Percentiles rank a stretch among this genome's conserved stretches.
phyloP scores from a whole-genome alignment of 2,797 vertebrate genomes.

The Lerista edwardsae region DNA sequence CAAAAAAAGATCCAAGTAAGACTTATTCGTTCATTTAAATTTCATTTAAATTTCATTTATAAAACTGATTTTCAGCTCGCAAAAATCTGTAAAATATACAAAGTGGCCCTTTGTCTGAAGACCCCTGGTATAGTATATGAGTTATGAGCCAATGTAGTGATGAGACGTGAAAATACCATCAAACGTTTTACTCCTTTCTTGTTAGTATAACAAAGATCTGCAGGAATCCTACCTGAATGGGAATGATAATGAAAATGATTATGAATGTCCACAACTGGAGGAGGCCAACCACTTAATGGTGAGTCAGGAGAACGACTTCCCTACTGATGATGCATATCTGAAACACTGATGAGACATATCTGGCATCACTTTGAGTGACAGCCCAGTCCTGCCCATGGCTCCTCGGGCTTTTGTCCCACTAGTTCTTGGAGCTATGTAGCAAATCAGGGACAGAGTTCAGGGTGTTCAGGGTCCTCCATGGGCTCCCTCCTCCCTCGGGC shows the following conservation, averaged over 20 bases:
- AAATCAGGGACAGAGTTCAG: no score
- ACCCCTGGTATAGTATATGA: no score
- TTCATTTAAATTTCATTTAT: no score
- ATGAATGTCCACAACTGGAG: neutral
- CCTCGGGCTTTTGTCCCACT: neutral
- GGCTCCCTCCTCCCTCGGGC: no score
- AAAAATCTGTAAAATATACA: no score
- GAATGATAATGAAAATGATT: neutral
- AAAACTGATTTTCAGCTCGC: no score
- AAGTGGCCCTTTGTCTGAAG: no score
- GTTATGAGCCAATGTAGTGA: neutral
- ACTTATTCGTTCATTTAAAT: no score
- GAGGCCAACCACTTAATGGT: slow-evolving; percentile 3
- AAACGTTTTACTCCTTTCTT: neutral
- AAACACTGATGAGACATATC: neutral
- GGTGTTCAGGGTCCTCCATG: no score
- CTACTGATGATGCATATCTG: neutral
- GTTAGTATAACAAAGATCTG: neutral
- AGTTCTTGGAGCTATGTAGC: neutral
- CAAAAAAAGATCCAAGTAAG: no score
- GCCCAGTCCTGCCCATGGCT: neutral
- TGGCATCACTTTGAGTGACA: neutral
- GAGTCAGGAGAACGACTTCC: neutral
- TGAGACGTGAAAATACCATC: neutral
- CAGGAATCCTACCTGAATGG: neutral